Conservation (phyloP, 2,888 invertebrate genomes). For the Carabus problematicus region DNA sequence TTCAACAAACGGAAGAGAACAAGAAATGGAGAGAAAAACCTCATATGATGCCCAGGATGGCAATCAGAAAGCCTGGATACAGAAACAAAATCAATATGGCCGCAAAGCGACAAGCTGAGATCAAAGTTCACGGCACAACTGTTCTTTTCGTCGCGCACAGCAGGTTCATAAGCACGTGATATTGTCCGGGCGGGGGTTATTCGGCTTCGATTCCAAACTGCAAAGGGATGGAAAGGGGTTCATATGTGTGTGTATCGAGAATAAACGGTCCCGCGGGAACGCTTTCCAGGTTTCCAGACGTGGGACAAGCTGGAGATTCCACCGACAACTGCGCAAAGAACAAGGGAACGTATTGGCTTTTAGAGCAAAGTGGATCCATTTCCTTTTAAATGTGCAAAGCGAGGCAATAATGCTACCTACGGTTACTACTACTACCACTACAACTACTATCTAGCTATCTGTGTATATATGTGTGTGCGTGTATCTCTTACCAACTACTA, state of each 20-base stretch:
- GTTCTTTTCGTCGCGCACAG: constrained; percentile 35
- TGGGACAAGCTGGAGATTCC: constrained; percentile 5
- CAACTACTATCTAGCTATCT: neutral
- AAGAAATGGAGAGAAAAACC: constrained; percentile 20
- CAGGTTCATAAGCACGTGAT: constrained; percentile 38
- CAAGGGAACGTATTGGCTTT: constrained; percentile 38
- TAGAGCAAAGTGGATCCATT: constrained; percentile 40
- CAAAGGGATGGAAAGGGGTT: too few species aligned
- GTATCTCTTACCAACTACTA: neutral
- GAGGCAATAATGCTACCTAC: constrained; percentile 11
- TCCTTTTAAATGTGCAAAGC: constrained; percentile 39
- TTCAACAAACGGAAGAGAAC: constrained; percentile 10
- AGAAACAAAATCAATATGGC: constrained; percentile 43
- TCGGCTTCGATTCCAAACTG: constrained; percentile 10
- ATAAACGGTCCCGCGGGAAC: constrained; percentile 32
- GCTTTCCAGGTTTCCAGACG: constrained; percentile 14
- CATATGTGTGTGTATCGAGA: constrained; percentile 19
- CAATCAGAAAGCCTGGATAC: constrained; percentile 34
- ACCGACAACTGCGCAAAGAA: constrained; percentile 12
- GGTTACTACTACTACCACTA: neutral
- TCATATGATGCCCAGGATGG: constrained; percentile 36
- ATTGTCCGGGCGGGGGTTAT: constrained; percentile 20
- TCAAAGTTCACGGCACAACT: constrained; percentile 41
- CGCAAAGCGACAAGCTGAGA: constrained; percentile 39
- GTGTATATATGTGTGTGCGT: constrained; percentile 3